A percentile compares a stretch with the other conserved stretches of the same genome.
Evolutionary conservation across 2,113 vertebrate species (phyloP).

Genomic region (Indicator maculatus): DNA sequence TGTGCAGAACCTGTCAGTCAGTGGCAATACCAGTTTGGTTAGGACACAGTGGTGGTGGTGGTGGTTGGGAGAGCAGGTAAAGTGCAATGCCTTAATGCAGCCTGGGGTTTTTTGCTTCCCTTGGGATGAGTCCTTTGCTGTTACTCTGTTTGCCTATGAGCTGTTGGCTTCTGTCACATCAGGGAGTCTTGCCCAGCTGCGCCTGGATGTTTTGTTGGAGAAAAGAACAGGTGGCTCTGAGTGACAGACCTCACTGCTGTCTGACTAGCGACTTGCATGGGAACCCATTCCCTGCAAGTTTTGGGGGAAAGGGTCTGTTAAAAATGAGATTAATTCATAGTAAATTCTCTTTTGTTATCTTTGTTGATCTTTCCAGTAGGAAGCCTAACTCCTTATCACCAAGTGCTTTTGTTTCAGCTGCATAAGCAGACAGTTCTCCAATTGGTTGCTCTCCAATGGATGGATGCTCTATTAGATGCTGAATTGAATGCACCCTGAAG

Average conservation of each 20-base stretch:
- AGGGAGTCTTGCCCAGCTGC: neutral
- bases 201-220: neutral
- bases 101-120: neutral
- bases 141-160: neutral
- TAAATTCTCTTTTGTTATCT: neutral
- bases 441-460: neutral
- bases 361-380: neutral
- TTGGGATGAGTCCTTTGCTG: neutral
- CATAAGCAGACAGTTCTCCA: neutral
- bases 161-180: neutral
- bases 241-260: neutral
- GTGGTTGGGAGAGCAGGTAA: neutral
- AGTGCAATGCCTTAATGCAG: neutral
- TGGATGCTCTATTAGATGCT: neutral
- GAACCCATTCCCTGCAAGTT: neutral
- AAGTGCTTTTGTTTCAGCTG: conserved; percentile 26
- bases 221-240: neutral
- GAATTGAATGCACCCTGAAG: neutral
- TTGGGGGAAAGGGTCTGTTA: neutral
- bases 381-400: neutral
- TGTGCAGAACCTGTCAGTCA: neutral
- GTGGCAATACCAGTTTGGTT: neutral
- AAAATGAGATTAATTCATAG: neutral
- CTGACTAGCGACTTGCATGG: neutral
- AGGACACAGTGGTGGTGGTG: neutral